Base-by-base conservation (phyloP, 2,113 vertebrate genomes). In the Microtus richardsoni region DNA sequence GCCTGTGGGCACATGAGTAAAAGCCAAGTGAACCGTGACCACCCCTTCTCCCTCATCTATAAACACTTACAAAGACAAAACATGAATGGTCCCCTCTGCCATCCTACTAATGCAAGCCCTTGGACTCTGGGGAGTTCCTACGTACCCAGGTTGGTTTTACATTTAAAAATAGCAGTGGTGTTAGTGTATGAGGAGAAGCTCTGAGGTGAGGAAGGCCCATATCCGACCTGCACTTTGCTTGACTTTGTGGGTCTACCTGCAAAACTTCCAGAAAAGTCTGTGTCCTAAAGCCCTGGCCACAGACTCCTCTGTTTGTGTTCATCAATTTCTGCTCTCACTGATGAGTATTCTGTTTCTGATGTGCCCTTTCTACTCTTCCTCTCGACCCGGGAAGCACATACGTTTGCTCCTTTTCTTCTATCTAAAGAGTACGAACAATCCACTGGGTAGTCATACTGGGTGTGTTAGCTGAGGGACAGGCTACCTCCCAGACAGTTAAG, bases 1-100 rank as follows among this genome's bases (percentile, higher is more conserved):
- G 99, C 98, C 99, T 99, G 97, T 60, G 89, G 96, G 88, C 47
- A 78, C 0, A 96, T 44, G 4, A 70, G 95, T 86, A 98, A 91
- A 97, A 92, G 60, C 71, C 96, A 97, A 58, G 58, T 2, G 47
- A 89, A 28, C 77, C 88, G 60, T 36, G 58, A 44, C 26, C 64
- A 5, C 5, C 6, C 58, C 68, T 49, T 41, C 71, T 78, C 28
- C 1, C 21, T 78, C 88, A 44, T 71, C 78, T 47, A 91, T 41
- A 93, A 54, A 60, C 13, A 8, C n/a, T n/a, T 71, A 28, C 8
- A 75, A 62, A 66, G 36, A 7, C 0, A 7, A 49, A 88, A 36
- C 52, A 1, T 0, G 68, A 47, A n/a, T 24, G 6, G 26, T 70
- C 62, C 33, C 58, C 64, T 85, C 83, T 3, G 73, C 0, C 7